phyloP scores from a whole-genome alignment of 2,113 vertebrate species.

The Cepphus grylle region DNA sequence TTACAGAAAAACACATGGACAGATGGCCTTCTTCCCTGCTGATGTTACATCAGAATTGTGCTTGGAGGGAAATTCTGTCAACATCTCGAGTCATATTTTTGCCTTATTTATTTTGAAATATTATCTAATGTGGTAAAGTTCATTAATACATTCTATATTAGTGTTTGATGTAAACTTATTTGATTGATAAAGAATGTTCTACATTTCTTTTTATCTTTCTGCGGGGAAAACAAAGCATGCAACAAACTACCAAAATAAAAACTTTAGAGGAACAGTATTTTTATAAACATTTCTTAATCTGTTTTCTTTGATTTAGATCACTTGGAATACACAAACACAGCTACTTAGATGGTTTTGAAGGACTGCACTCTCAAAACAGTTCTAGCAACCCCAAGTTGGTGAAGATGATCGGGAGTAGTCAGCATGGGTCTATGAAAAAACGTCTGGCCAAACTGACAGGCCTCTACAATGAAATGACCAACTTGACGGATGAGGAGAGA shows the following conservation, averaged over 20 bases:
- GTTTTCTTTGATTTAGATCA: not conserved
- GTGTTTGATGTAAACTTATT: not conserved
- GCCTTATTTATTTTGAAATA: slow-evolving; percentile 15
- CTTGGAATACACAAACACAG: not conserved
- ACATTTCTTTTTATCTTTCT: not conserved
- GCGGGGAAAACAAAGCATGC: not conserved
- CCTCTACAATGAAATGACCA: not conserved
- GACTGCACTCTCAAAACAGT: not conserved
- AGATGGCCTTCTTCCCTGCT: slow-evolving; percentile 36
- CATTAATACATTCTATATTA: not conserved
- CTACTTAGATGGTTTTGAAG: not conserved
- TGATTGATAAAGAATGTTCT: not conserved
- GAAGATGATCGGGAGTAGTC: not conserved
- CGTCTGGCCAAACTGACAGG: not conserved
- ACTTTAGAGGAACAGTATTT: not conserved
- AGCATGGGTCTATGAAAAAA: not conserved
- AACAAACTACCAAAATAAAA: not conserved
- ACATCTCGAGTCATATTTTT: not conserved
- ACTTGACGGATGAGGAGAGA: not conserved
- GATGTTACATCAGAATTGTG: not conserved
- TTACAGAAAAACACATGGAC: slow-evolving; percentile 7
- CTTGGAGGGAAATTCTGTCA: slow-evolving; percentile 32
- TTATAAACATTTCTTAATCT: not conserved
- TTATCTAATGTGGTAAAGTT: not conserved
- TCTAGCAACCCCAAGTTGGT: not conserved